A percentile compares a stretch with the other conserved stretches of the same genome.
These are phyloP conservation scores for Onychomys torridus DNA, from an alignment of 2,797 vertebrate species.

Conservation along the genomic window DNA sequence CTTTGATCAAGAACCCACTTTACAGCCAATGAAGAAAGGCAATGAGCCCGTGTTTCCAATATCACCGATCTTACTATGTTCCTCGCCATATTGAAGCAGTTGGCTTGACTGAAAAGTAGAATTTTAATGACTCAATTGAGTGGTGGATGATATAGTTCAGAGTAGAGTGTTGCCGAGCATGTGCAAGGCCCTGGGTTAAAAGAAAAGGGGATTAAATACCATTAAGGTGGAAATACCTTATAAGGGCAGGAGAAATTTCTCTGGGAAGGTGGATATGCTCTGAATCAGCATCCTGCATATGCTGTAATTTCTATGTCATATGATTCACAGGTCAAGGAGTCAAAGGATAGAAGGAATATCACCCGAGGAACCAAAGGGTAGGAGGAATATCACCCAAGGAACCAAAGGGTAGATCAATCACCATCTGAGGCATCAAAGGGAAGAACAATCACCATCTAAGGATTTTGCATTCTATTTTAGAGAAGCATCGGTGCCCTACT, in stretches of 20 bases:
- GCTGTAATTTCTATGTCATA: background rate
- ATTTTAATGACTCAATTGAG: background rate
- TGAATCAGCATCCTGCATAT: background rate
- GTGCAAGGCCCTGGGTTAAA: background rate
- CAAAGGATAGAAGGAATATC: no score
- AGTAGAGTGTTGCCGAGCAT: background rate
- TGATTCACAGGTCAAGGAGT: no score
- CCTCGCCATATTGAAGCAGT: background rate
- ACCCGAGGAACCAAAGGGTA: no score
- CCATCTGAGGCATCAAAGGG: no score
- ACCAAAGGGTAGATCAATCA: no score
- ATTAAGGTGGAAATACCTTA: background rate
- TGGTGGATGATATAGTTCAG: background rate
- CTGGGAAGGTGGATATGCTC: background rate
- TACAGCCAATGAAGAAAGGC: background rate
- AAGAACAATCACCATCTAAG: background rate
- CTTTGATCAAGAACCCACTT: background rate
- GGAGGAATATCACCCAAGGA: no score
- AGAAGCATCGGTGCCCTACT: background rate
- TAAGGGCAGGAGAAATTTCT: background rate
- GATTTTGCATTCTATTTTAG: no score
- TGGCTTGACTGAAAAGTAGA: background rate
- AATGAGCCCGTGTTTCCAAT: background rate
- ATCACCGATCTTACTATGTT: background rate
- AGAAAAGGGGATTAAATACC: background rate